Evolutionary conservation across 2,797 vertebrate species (phyloP).

Genomic region (Schizopygopsis malacanthus): DNA sequence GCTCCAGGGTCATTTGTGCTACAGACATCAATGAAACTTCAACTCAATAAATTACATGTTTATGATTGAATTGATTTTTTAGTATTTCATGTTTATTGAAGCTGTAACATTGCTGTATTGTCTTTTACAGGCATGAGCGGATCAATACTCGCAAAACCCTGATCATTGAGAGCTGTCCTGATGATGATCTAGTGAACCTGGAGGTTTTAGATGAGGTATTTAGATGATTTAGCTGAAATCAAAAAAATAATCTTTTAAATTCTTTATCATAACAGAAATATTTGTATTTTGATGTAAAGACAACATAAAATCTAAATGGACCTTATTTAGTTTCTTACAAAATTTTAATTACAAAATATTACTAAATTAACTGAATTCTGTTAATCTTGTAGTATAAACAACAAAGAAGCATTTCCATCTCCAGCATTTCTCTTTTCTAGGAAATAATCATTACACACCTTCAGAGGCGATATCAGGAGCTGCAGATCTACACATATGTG

Average conservation of each 20-base stretch:
- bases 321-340: background rate
- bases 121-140: constrained; percentile 85
- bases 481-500: constrained; percentile 96
- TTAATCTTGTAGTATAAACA: background rate
- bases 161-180: constrained; percentile 83
- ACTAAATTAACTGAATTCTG: background rate
- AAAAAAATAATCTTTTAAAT: no score
- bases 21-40: no score
- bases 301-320: background rate
- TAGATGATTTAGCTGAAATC: background rate
- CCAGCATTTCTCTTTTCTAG: constrained; percentile 69
- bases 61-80: constrained; percentile 10
- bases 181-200: constrained; percentile 96
- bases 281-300: background rate
- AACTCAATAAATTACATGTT: constrained; percentile 3
- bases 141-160: constrained; percentile 90
- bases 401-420: constrained; percentile 18
- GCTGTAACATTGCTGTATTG: constrained; percentile 54
- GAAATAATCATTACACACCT: constrained; percentile 91
- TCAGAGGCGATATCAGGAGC: constrained; percentile 89
- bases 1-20: background rate
- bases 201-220: constrained; percentile 93
- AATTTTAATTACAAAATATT: background rate
- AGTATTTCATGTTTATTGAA: constrained; percentile 59
- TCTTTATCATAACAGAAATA: background rate